phyloP scores from a whole-genome alignment of 2,113 vertebrate species.

The Planiliza haematocheilus region DNA sequence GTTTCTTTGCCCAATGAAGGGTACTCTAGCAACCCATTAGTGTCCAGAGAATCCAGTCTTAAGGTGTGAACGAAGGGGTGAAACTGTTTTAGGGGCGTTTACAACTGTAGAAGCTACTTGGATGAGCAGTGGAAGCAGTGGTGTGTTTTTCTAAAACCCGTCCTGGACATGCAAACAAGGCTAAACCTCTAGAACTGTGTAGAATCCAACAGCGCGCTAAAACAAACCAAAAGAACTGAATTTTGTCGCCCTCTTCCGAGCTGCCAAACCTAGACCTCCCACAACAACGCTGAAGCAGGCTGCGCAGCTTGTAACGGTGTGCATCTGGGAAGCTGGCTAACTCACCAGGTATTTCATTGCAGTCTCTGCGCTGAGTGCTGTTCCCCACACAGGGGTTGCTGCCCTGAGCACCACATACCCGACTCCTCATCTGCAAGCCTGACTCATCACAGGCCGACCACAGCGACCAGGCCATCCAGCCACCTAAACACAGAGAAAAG shows the following conservation, averaged over 20 bases:
- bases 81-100: no score
- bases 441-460: slow-evolving; percentile 93
- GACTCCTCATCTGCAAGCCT: slow-evolving; percentile 89
- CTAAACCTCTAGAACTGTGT: no score
- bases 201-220: neutral
- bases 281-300: neutral
- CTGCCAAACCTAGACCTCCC: neutral
- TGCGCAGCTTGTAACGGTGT: neutral
- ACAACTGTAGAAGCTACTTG: no score
- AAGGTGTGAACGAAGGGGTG: no score
- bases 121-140: no score
- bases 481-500: slow-evolving; percentile 83
- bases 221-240: neutral
- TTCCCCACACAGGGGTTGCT: slow-evolving; percentile 88
- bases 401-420: slow-evolving; percentile 86
- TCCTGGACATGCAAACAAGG: no score
- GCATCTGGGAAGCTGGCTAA: neutral
- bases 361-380: slow-evolving; percentile 91
- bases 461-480: slow-evolving; percentile 96
- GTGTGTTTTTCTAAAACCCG: no score
- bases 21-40: no score
- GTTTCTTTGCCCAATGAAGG: no score
- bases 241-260: neutral
- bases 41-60: no score
- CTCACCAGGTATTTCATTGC: slow-evolving; percentile 95